phyloP scores from a whole-genome alignment of 2,113 vertebrate genomes.

The Perca flavescens region DNA sequence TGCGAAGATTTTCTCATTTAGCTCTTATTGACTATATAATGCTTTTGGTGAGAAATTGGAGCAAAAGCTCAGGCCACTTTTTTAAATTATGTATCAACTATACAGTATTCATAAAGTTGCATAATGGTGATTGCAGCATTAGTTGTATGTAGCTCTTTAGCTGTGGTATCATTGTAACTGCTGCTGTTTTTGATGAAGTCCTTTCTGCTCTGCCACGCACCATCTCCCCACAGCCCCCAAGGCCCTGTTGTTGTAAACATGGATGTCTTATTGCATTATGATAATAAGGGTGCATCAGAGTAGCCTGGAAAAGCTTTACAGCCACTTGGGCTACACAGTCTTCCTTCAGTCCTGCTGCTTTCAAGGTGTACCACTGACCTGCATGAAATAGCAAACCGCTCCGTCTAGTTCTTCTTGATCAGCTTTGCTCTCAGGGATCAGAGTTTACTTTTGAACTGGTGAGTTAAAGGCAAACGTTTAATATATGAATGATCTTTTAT shows the following conservation, averaged over 20 bases:
- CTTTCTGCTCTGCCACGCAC: conserved; percentile 50
- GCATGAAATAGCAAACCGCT: conserved; percentile 36
- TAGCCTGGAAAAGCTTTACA: conserved; percentile 42
- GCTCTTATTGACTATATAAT: conserved; percentile 22
- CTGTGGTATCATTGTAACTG: conserved; percentile 33
- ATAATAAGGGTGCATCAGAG: conserved; percentile 57
- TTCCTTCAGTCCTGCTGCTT: conserved; percentile 34
- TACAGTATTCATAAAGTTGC: conserved; percentile 22
- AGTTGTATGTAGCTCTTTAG: conserved; percentile 10
- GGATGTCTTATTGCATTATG: conserved; percentile 67
- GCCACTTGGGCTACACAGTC: conserved; percentile 13
- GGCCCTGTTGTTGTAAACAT: conserved; percentile 66
- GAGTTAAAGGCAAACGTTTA: background rate
- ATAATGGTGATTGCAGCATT: conserved; percentile 30
- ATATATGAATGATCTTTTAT: background rate
- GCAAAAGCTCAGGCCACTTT: background rate
- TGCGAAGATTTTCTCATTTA: conserved; percentile 7
- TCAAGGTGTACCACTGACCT: conserved; percentile 33
- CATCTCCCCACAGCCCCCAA: conserved; percentile 40
- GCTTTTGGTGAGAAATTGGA: conserved; percentile 18
- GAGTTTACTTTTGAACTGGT: background rate
- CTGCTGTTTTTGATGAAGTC: conserved; percentile 54
- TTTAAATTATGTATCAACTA: conserved; percentile 7
- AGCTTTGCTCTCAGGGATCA: background rate
- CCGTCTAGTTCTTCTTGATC: background rate